Evolutionary conservation across 2,888 invertebrate genomes (phyloP).

Genomic region (Catocala nupta): DNA sequence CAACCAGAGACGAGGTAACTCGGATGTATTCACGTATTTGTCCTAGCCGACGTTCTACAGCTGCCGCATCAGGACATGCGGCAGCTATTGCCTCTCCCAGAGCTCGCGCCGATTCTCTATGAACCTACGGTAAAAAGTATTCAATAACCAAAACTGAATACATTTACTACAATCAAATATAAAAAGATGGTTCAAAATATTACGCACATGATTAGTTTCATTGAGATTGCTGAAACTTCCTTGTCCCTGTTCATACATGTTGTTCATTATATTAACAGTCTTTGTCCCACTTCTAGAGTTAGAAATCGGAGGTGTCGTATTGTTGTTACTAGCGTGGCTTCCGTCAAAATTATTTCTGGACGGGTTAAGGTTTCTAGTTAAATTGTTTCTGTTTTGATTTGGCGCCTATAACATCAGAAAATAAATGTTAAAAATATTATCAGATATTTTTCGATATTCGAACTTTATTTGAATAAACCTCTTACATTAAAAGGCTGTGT

Average conservation of each 20-base stretch:
- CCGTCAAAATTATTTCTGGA: constrained; percentile 80
- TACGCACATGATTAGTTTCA: constrained; percentile 79
- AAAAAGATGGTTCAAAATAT: constrained; percentile 1
- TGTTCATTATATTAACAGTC: constrained; percentile 81
- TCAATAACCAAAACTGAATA: not conserved
- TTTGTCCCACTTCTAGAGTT: constrained; percentile 76
- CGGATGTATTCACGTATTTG: constrained; percentile 92
- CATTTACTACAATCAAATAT: too few species aligned
- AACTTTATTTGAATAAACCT: constrained; percentile 20
- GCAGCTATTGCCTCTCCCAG: constrained; percentile 82
- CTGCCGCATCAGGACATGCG: constrained; percentile 88
- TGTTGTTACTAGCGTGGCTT: constrained; percentile 74
- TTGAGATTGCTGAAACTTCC: constrained; percentile 78
- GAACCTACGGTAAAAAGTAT: constrained; percentile 57
- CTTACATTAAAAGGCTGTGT: constrained; percentile 81
- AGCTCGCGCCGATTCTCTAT: constrained; percentile 79
- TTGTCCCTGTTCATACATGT: constrained; percentile 83
- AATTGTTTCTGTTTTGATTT: constrained; percentile 81
- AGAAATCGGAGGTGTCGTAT: constrained; percentile 67
- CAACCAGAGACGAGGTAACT: constrained; percentile 90
- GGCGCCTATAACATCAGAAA: constrained; percentile 65
- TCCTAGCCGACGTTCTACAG: constrained; percentile 90
- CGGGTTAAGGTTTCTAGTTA: constrained; percentile 79
- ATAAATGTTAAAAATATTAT: not conserved
- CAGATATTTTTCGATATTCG: not conserved